Percentiles rank a stretch among this genome's conserved stretches.
Evolutionary conservation across 2,113 vertebrate species (phyloP).

Genomic region (Brachypteracias leptosomus): DNA sequence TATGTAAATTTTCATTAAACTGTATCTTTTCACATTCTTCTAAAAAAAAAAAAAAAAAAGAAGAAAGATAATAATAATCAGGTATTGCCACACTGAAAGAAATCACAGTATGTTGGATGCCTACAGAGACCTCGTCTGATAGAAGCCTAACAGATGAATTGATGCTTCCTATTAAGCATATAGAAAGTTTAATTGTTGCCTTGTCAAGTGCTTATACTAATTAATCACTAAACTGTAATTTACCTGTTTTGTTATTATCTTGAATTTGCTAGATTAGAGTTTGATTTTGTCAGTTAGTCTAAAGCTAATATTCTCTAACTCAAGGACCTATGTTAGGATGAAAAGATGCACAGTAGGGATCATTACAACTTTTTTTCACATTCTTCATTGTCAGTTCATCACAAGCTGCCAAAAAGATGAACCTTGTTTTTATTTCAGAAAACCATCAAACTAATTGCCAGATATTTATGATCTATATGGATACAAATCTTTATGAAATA

Average conservation of each 20-base stretch:
- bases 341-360: background rate
- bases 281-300: background rate
- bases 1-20: background rate
- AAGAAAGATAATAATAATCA: background rate
- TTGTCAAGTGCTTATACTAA: background rate
- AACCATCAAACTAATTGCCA: constrained; percentile 3
- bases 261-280: background rate
- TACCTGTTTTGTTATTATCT: background rate
- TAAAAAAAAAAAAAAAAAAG: background rate
- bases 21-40: background rate
- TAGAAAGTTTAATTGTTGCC: background rate
- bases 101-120: background rate
- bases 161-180: background rate
- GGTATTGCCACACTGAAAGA: background rate
- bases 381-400: background rate
- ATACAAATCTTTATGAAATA: constrained; percentile 26
- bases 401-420: background rate
- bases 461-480: background rate
- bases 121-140: background rate
- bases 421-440: constrained; percentile 15
- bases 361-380: background rate
- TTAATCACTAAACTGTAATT: background rate
- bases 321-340: background rate
- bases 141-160: background rate
- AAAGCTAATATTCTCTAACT: background rate